Percentiles rank a stretch among this genome's conserved stretches.
Evolutionary conservation across 1,140 invertebrate species (phyloP).

Genomic region (Bombus ignitus): DNA sequence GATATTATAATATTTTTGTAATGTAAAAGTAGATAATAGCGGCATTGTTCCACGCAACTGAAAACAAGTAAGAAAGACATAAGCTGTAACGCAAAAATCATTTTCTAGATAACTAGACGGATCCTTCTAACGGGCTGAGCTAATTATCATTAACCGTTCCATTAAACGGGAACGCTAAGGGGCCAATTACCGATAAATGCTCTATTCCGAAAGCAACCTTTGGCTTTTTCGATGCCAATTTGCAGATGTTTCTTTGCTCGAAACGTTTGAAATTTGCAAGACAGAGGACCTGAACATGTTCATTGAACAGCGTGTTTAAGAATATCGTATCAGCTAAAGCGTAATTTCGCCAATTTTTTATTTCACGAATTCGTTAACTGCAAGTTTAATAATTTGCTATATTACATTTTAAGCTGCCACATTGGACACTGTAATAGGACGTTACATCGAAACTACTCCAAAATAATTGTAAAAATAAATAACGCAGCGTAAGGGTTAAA

Average conservation of each 20-base stretch:
- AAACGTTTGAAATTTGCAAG: conserved; percentile 10
- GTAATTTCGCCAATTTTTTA: neutral
- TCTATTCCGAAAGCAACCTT: conserved; percentile 32
- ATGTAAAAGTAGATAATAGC: neutral
- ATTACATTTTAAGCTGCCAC: no score
- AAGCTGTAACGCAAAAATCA: neutral
- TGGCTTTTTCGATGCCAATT: neutral
- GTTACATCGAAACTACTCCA: neutral
- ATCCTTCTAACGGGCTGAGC: conserved; percentile 18
- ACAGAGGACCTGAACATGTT: neutral
- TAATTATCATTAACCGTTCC: conserved; percentile 44
- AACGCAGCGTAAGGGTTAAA: neutral
- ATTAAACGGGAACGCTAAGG: conserved; percentile 40
- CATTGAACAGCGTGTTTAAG: neutral
- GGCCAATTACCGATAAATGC: conserved; percentile 43
- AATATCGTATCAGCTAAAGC: neutral
- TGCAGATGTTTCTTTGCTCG: conserved; percentile 4
- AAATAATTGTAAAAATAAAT: neutral
- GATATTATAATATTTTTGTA: no score
- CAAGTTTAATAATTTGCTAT: neutral
- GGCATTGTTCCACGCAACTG: no score
- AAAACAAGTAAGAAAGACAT: neutral
- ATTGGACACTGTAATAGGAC: no score
- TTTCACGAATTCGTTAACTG: neutral
- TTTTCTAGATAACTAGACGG: conserved; percentile 12